Evolutionary conservation across 2,113 vertebrate genomes (phyloP).

Genomic region (Mungos mungo): DNA sequence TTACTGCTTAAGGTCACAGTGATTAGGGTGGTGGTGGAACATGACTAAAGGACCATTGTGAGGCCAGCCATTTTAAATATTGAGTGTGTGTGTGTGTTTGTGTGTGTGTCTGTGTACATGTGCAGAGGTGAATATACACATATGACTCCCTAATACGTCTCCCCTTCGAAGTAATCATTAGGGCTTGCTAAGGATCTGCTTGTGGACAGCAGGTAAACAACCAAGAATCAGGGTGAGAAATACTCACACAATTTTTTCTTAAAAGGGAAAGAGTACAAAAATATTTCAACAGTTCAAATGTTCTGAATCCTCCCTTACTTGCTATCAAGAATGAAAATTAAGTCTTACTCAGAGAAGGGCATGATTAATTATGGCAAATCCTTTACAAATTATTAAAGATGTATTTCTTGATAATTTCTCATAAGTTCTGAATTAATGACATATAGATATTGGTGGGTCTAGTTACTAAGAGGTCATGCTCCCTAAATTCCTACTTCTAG

Average conservation of each 20-base stretch:
- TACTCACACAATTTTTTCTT: background rate
- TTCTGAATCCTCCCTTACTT: background rate
- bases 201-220: background rate
- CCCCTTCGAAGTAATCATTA: background rate
- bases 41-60: background rate
- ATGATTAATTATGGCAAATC: background rate
- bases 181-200: background rate
- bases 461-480: background rate
- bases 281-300: background rate
- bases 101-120: background rate
- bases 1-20: constrained; percentile 11
- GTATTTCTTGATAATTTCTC: constrained; percentile 29
- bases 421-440: background rate
- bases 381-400: background rate
- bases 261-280: background rate
- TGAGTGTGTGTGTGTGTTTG: background rate
- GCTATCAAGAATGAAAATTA: constrained; percentile 31
- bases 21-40: background rate
- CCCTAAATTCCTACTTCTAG: background rate
- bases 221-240: background rate
- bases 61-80: background rate
- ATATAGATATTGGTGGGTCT: background rate
- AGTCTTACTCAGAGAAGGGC: background rate
- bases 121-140: background rate
- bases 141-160: background rate